Conservation (phyloP, 2,113 vertebrate genomes). For the Nannobrachium achirus region DNA sequence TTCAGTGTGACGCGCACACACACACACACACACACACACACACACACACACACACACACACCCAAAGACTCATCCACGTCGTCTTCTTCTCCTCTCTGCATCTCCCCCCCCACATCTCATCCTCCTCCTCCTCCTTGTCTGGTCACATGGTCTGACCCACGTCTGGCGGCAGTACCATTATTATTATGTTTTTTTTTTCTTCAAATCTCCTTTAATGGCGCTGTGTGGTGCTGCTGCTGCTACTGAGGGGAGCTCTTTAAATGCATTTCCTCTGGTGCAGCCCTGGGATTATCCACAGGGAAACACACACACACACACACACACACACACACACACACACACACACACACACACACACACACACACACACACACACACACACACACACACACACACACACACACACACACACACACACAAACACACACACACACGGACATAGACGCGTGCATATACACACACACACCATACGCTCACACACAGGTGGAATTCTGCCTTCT, state of each 20-base stretch:
- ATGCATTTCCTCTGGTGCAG: conserved; percentile 39
- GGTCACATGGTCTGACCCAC: conserved; percentile 20
- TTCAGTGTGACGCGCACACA: too few relatives aligned
- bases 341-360: conserved; percentile 20
- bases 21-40: too few relatives aligned
- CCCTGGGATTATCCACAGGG: conserved; percentile 45
- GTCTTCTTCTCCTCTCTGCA: neutral
- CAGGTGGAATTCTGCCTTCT: conserved; percentile 46
- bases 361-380: conserved; percentile 35
- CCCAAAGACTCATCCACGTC: too few relatives aligned
- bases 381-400: conserved; percentile 38
- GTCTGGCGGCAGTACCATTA: conserved; percentile 4
- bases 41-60: too few relatives aligned
- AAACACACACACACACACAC: conserved; percentile 34
- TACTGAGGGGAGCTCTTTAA: conserved; percentile 37
- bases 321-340: neutral
- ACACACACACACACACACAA: conserved; percentile 10
- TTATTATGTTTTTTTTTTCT: too few relatives aligned
- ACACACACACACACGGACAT: conserved; percentile 4
- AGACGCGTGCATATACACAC: conserved; percentile 37
- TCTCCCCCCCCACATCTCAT: neutral
- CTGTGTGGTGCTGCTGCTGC: neutral
- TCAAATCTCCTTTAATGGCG: neutral
- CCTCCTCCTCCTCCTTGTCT: conserved; percentile 18
- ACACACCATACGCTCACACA: conserved; percentile 33